Base-by-base conservation (phyloP, 2,888 invertebrate genomes). In the Synanthedon vespiformis region DNA sequence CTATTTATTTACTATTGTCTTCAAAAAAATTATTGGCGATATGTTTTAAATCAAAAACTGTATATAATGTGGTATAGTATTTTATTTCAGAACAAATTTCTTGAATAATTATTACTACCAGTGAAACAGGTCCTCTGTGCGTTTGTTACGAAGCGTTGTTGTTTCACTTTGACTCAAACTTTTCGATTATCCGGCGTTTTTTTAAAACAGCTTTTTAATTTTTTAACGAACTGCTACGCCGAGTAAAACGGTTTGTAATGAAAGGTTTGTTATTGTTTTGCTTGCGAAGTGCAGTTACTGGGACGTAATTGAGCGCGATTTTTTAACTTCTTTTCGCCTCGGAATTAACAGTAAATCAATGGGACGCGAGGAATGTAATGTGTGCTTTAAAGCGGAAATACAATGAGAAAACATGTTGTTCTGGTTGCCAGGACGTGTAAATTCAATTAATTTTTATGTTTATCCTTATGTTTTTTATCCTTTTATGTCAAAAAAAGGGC, bases 141-240 rank as follows among this genome's bases (percentile, higher is more conserved):
- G 12, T 44, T 44, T 44, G 14, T 44, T 44, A 4, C n/a, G 13
- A 41, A 41, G 12, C n/a, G 14, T 44, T 44, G 44, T 44, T 48
- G 18, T 48, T 48, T 16, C 40, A 52, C 50, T 54, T 50, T 40
- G 12, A 34, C 22, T 22, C 22, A 5, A 22, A 22, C 47, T n/a
- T 52, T 52, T 51, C 22, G 34, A 5, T 12, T 52, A 52, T 50
- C 49, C 47, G 51, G 40, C 40, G 52, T 10, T n/a, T 47, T 54
- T n/a, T 40, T 11, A n/a, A 27, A 44, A 48, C 11, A 41, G n/a
- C 22, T 10, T 51, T 49, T 53, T 53, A 48, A 48, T 11, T 48
- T 48, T 48, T 48, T 18, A 48, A 44, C 44, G 44, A 44, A 44
- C 44, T 44, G 44, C 44, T 44, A 44, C 34, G 34, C 11, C 13